phyloP scores from a whole-genome alignment of 2,797 vertebrate genomes.

The Fratercula arctica region DNA sequence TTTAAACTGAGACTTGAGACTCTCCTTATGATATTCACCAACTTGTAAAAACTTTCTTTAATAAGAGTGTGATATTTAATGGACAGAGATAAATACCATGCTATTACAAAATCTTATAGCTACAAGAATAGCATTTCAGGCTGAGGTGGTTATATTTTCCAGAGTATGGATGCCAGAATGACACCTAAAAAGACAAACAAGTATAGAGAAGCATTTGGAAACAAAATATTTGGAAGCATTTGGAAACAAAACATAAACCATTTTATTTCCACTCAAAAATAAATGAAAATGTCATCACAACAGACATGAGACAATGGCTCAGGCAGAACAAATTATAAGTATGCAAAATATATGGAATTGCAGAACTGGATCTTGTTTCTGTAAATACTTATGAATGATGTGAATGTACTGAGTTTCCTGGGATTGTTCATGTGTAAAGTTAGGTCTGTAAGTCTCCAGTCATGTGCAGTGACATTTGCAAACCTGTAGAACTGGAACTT shows the following conservation, averaged over 20 bases:
- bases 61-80: not conserved
- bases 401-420: not conserved
- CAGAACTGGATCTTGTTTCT: not conserved
- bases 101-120: not conserved
- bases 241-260: not conserved
- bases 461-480: not conserved
- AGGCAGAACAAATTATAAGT: not conserved
- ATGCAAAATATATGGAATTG: not conserved
- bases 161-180: not conserved
- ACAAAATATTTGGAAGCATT: not conserved
- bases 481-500: not conserved
- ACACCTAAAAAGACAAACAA: not conserved
- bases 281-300: not conserved
- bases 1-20: not conserved
- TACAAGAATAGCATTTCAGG: not conserved
- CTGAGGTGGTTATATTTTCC: not conserved
- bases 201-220: constrained; percentile 4
- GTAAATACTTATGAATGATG: not conserved
- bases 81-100: not conserved
- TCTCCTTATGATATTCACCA: not conserved
- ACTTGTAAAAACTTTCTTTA: not conserved
- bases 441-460: not conserved
- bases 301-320: not conserved
- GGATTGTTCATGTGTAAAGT: not conserved
- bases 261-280: not conserved